Evolutionary conservation across 2,888 invertebrate genomes (phyloP).

Genomic region (Xiphydria camelus): DNA sequence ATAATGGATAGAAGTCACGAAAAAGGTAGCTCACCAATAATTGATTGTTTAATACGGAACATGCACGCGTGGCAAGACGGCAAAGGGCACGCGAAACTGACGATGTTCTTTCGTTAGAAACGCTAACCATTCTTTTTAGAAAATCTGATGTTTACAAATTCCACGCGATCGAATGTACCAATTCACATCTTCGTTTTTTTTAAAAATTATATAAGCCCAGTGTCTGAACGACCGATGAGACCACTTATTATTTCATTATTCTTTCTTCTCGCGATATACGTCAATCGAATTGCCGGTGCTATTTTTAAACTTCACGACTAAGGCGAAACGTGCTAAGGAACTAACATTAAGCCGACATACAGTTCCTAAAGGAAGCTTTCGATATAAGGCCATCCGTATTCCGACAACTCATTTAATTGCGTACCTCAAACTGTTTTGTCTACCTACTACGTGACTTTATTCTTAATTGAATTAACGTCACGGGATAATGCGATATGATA

Average conservation of each 20-base stretch:
- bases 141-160: too few species aligned
- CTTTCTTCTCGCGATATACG: too few species aligned
- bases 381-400: constrained; percentile 23
- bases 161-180: too few species aligned
- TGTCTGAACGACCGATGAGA: too few species aligned
- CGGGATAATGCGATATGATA: too few species aligned
- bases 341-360: too few species aligned
- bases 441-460: constrained; percentile 33
- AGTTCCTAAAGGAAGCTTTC: constrained; percentile 30
- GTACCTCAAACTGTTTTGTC: constrained; percentile 28
- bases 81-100: neutral
- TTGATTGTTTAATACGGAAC: neutral
- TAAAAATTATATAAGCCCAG: too few species aligned
- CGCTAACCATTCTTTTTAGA: too few species aligned
- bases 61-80: neutral
- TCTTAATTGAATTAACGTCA: too few species aligned
- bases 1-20: neutral
- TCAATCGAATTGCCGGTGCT: too few species aligned
- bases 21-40: neutral
- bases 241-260: too few species aligned
- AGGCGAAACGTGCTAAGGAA: neutral
- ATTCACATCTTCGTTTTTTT: too few species aligned
- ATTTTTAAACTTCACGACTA: constrained; percentile 26
- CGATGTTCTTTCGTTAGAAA: neutral
- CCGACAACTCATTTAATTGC: constrained; percentile 22